Conservation (phyloP, 2,797 vertebrate genomes). For the Anguilla marmorata region DNA sequence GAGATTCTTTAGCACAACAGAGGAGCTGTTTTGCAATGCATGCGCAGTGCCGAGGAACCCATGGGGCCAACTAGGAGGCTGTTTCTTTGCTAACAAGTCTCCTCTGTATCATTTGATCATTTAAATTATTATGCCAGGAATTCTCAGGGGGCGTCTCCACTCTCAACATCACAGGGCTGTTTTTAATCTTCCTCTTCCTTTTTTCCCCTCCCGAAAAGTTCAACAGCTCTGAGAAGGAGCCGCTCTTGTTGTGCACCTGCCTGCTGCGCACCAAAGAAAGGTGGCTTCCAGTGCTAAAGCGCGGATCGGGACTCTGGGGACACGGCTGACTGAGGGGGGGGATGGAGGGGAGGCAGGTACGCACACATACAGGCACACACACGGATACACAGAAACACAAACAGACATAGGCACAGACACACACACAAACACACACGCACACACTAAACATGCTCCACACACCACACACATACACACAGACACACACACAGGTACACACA, state of each 20-base stretch:
- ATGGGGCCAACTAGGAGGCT: constrained; percentile 84
- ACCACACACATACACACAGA: background rate
- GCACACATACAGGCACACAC: constrained; percentile 33
- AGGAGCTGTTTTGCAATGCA: constrained; percentile 84
- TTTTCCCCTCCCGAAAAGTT: constrained; percentile 77
- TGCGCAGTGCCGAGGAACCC: constrained; percentile 73
- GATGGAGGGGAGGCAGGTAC: constrained; percentile 9
- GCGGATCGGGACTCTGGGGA: constrained; percentile 76
- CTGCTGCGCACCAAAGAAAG: constrained; percentile 76
- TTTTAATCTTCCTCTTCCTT: constrained; percentile 82
- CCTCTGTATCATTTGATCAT: constrained; percentile 88
- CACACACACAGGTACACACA: background rate
- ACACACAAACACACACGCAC: constrained; percentile 3
- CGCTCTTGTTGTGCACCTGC: constrained; percentile 81
- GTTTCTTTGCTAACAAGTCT: constrained; percentile 85
- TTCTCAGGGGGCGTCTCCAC: constrained; percentile 78
- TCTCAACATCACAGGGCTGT: constrained; percentile 82
- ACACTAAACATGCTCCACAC: constrained; percentile 31
- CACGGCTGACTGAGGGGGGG: constrained; percentile 64
- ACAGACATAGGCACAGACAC: background rate
- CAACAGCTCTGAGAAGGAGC: constrained; percentile 68
- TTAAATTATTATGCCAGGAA: constrained; percentile 88
- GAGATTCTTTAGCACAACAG: constrained; percentile 81
- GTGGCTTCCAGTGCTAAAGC: constrained; percentile 78
- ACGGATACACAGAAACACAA: background rate